A percentile compares a stretch with the other conserved stretches of the same genome.
Conservation (phyloP, 2,113 vertebrate genomes). For the Ammodytes dubius region DNA sequence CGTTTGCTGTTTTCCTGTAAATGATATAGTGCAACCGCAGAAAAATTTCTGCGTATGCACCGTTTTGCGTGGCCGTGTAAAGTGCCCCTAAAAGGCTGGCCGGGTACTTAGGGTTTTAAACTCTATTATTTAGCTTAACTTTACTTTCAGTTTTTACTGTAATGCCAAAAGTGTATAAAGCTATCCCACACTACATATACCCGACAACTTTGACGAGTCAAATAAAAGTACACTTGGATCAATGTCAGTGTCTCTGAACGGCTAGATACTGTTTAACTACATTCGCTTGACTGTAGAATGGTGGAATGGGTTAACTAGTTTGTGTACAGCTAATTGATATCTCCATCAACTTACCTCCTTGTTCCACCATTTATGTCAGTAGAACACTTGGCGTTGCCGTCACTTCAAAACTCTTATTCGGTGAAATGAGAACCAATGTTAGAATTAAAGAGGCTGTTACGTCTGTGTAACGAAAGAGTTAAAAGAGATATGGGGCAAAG, state of each 20-base stretch:
- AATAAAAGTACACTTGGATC: not conserved
- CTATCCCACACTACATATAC: not conserved
- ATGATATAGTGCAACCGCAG: too few species aligned
- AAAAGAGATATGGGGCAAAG: not conserved
- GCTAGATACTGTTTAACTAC: not conserved
- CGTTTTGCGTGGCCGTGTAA: too few species aligned
- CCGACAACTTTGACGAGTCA: not conserved
- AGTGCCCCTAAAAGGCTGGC: too few species aligned
- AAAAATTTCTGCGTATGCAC: too few species aligned
- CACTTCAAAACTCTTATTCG: not conserved
- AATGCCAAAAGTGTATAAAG: not conserved
- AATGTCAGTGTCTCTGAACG: not conserved
- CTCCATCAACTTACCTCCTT: slow-evolving; percentile 38
- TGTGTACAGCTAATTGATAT: not conserved
- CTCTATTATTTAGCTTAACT: too few species aligned
- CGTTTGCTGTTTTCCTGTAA: too few species aligned
- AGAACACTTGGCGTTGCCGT: not conserved
- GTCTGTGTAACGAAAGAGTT: not conserved
- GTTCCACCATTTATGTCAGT: not conserved
- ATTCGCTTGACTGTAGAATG: not conserved
- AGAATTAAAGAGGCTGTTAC: fast-evolving
- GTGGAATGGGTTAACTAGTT: not conserved
- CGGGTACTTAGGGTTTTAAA: not conserved
- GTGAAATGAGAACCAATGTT: fast-evolving
- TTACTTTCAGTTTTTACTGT: not conserved